These are phyloP conservation scores for Saccopteryx bilineata DNA, from an alignment of 2,113 vertebrate species.

Conservation along the genomic window DNA sequence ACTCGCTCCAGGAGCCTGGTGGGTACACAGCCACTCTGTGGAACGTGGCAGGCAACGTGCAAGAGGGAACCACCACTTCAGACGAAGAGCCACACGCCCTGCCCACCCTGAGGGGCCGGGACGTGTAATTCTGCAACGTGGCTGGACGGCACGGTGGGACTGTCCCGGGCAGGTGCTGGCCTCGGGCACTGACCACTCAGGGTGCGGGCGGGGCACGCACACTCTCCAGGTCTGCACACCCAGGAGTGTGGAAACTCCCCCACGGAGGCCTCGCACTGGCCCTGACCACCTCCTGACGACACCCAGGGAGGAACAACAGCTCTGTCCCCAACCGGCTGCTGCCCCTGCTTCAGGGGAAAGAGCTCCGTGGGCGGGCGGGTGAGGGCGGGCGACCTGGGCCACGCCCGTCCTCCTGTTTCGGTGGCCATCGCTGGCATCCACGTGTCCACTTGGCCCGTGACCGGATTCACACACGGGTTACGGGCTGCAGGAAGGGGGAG, in stretches of 20 bases:
- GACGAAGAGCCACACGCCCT: not conserved
- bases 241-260: not conserved
- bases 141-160: not conserved
- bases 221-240: accelerated
- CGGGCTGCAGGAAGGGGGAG: not conserved
- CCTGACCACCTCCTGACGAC: accelerated
- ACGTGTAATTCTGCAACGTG: accelerated
- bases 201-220: accelerated
- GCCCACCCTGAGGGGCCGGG: not conserved
- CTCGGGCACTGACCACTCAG: accelerated
- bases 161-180: accelerated
- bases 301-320: not conserved
- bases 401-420: accelerated
- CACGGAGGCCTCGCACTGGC: accelerated
- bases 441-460: not conserved
- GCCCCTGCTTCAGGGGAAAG: not conserved
- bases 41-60: accelerated
- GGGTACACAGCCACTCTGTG: accelerated
- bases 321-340: accelerated
- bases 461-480: accelerated
- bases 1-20: accelerated
- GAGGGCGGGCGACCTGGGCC: too few relatives aligned
- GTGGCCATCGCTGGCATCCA: accelerated
- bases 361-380: accelerated
- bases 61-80: accelerated